Evolutionary conservation across 2,797 vertebrate species (phyloP).

Genomic region (Pipistrellus kuhlii): DNA sequence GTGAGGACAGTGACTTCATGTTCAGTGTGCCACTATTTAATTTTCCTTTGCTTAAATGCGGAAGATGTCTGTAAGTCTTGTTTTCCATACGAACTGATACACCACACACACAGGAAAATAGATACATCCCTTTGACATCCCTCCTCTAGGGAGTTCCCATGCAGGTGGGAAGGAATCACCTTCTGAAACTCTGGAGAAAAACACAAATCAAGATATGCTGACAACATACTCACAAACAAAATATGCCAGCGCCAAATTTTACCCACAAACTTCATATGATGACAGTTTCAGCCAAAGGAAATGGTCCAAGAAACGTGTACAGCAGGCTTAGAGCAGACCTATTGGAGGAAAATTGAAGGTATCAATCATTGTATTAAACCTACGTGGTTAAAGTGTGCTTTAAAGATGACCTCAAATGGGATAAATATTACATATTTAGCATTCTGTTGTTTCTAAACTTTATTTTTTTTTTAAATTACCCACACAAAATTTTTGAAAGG

Average conservation of each 20-base stretch:
- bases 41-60: neutral
- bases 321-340: neutral
- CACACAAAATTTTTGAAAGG: neutral
- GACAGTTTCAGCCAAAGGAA: slow-evolving; percentile 7
- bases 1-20: neutral
- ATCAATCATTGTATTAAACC: neutral
- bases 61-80: neutral
- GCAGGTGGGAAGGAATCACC: neutral
- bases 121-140: neutral
- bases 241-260: neutral
- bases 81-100: neutral
- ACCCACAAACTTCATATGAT: neutral
- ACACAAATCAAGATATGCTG: neutral
- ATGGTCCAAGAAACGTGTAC: neutral
- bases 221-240: neutral
- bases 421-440: neutral
- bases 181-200: neutral
- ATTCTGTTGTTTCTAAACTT: neutral
- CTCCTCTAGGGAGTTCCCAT: neutral
- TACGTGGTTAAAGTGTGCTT: neutral
- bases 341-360: neutral
- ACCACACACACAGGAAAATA: neutral
- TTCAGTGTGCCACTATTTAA: neutral
- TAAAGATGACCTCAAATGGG: neutral
- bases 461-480: neutral